Evolutionary conservation across 1,140 invertebrate genomes (phyloP).

Genomic region (Octopus sinensis): DNA sequence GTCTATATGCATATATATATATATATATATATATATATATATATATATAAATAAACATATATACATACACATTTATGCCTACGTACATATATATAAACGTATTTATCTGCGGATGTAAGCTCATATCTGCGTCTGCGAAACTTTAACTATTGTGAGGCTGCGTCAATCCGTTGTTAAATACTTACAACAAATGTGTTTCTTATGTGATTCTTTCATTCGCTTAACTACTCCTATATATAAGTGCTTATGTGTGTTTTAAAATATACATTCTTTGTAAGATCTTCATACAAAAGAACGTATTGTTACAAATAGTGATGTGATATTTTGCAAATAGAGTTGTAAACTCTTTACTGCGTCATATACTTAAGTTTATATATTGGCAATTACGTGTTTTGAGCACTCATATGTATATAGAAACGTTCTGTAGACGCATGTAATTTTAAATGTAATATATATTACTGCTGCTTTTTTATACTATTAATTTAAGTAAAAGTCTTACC

Average conservation of each 20-base stretch:
- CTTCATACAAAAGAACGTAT: too few species aligned
- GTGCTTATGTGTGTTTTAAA: neutral
- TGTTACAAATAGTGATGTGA: too few species aligned
- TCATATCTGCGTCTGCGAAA: neutral
- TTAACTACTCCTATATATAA: neutral
- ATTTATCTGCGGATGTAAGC: neutral
- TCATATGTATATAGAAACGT: too few species aligned
- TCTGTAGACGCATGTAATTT: too few species aligned
- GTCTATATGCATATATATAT: neutral
- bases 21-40: neutral
- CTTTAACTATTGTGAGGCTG: neutral
- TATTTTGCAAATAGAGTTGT: too few species aligned
- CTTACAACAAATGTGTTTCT: neutral
- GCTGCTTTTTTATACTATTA: too few species aligned
- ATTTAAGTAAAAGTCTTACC: too few species aligned
- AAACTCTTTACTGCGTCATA: too few species aligned
- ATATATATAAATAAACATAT: neutral
- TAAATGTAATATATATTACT: too few species aligned
- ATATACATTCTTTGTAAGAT: neutral
- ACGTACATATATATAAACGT: neutral
- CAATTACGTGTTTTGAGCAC: too few species aligned
- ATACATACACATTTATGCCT: neutral
- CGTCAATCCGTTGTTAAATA: neutral
- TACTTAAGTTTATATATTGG: too few species aligned
- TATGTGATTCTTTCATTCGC: neutral